phyloP scores from a whole-genome alignment of 1,140 invertebrate species.

The Drosophila azteca region DNA sequence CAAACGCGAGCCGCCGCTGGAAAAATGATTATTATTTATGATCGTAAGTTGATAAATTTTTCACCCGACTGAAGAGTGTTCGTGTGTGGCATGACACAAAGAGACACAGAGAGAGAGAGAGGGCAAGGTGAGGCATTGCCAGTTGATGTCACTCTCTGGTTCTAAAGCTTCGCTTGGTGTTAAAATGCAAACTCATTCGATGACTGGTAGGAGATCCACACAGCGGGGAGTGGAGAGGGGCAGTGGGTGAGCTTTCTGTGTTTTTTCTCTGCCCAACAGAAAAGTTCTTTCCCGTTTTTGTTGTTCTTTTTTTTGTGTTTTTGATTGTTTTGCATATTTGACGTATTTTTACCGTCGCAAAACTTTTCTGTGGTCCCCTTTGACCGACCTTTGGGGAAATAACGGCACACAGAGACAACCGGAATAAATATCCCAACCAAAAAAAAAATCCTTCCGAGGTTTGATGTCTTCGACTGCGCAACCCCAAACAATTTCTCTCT shows the following conservation, averaged over 20 bases:
- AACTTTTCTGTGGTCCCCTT: conserved; percentile 29
- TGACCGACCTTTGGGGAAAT: conserved; percentile 43
- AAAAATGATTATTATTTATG: conserved; percentile 83
- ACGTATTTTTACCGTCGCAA: conserved; percentile 46
- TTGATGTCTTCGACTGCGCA: conserved; percentile 44
- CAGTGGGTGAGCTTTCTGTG: conserved; percentile 20
- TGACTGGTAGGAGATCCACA: conserved; percentile 8
- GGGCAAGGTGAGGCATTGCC: background rate
- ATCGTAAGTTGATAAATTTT: conserved; percentile 79
- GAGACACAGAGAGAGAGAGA: background rate
- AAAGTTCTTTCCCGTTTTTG: conserved; percentile 27
- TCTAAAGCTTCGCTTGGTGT: conserved; percentile 17
- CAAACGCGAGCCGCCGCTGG: conserved; percentile 68
- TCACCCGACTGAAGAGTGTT: conserved; percentile 56
- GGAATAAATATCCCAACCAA: conserved; percentile 29
- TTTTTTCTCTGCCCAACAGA: conserved; percentile 16
- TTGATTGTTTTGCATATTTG: conserved; percentile 52
- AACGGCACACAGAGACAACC: background rate
- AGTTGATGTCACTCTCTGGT: conserved; percentile 40
- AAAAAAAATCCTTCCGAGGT: conserved; percentile 33
- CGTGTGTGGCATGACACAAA: conserved; percentile 72
- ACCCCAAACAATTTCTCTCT: conserved; percentile 18
- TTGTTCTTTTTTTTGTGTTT: no score
- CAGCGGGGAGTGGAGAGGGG: background rate
- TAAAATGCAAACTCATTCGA: conserved; percentile 44